A percentile compares a stretch with the other conserved stretches of the same genome.
phyloP scores from a whole-genome alignment of 2,888 invertebrate genomes.

The Brachycybe producta region DNA sequence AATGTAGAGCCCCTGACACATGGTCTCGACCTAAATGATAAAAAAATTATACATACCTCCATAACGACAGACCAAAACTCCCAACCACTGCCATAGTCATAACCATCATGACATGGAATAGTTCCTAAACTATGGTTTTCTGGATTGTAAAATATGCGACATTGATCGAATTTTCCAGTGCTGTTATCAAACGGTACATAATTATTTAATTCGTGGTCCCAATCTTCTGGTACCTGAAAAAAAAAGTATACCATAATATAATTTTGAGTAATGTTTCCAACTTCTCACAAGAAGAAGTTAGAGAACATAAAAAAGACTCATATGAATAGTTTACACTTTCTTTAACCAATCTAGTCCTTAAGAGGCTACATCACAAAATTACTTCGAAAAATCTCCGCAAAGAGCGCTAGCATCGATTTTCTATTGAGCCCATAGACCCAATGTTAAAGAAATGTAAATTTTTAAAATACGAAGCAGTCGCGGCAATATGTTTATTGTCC shows the following conservation, averaged over 20 bases:
- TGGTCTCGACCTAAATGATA: too few relatives aligned
- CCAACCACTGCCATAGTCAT: slow-evolving; percentile 11
- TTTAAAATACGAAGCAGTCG: too few relatives aligned
- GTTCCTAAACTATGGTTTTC: slow-evolving; percentile 14
- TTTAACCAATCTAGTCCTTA: too few relatives aligned
- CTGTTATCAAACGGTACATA: background rate
- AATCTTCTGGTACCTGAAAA: background rate
- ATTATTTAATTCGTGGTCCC: background rate
- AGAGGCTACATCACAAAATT: too few relatives aligned
- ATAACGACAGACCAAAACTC: slow-evolving; percentile 15
- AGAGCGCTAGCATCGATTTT: too few relatives aligned
- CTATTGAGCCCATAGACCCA: too few relatives aligned
- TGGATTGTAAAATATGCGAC: slow-evolving; percentile 14
- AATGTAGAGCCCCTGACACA: too few relatives aligned
- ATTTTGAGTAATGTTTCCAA: slow-evolving; percentile 2
- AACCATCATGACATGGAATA: slow-evolving; percentile 13
- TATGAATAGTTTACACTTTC: too few relatives aligned
- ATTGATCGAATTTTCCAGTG: slow-evolving; percentile 1
- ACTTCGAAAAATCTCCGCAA: too few relatives aligned
- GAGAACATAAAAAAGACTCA: background rate
- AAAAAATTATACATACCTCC: slow-evolving; percentile 15
- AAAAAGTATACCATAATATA: background rate
- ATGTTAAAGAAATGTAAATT: too few relatives aligned
- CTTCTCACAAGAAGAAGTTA: background rate
- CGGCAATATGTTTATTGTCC: too few relatives aligned